Evolutionary conservation across 2,888 invertebrate genomes (phyloP), one percentile per base, ranked within the genome.

Genomic region (Pantelozetes paolii): DNA sequence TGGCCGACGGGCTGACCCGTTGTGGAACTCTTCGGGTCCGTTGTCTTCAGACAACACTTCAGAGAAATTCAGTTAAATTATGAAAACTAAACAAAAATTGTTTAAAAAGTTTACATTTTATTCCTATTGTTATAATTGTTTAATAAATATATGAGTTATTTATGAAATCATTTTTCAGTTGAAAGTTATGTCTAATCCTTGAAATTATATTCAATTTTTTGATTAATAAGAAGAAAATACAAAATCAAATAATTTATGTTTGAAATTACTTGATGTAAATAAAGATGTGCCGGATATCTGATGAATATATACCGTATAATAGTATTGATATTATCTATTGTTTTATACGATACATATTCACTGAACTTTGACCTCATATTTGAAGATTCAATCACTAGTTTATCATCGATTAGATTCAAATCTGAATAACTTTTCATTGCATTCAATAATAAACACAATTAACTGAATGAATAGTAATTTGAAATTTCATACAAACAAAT

Each of bases 1-100:
- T 74, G 79, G 79, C 28, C 75, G 79, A 36, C 75, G 79, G n/a
- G 76, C 78, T 5, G 79, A 79, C 67, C 79, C 79, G 6, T 74
- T 76, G 64, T 79, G 78, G 79, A 70, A 36, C 64, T n/a, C 64
- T n/a, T 64, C 36, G 36, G 36, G 64, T 64, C 32, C 36, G 32
- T 36, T 36, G n/a, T 28, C 62, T 28, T 28, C 30, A 18, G 64
- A 64, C 64, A 64, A 15, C 3, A 36, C 64, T 1, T 18, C 64
- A 13, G 64, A 64, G 30, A 64, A 64, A 36, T 64, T 64, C 64
- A 64, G 32, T 36, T 64, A 64, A 64, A 36, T 32, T 15, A 3
- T 23, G 2, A 6, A 9, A 57, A 3, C 26, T 20, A 23, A 23
- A 57, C 57, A 32, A 64, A 9, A 15, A 59, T 59, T 59, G 11